Evolutionary conservation across 2,797 vertebrate genomes (phyloP).

Genomic region (Dicrostonyx torquatus): DNA sequence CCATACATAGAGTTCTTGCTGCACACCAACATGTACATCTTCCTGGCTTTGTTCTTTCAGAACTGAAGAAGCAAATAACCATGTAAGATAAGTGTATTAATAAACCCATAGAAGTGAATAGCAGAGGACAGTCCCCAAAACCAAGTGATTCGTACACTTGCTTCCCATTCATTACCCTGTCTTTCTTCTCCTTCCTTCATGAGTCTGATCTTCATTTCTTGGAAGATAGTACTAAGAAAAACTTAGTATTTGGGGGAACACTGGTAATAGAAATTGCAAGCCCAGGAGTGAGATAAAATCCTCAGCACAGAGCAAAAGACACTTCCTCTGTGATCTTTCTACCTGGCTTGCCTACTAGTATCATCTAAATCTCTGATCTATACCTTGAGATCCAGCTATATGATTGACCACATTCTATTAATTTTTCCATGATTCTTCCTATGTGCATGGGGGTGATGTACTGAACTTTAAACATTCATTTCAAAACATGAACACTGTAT

Average conservation of each 20-base stretch:
- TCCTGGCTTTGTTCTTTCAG: neutral
- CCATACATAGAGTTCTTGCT: neutral
- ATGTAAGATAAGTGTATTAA: neutral
- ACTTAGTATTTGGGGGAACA: neutral
- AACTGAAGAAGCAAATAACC: neutral
- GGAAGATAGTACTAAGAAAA: neutral
- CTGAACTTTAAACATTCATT: neutral
- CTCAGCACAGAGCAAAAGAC: accelerated
- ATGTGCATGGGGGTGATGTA: neutral
- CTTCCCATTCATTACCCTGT: neutral
- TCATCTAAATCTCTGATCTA: too few relatives aligned
- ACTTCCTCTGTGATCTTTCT: neutral
- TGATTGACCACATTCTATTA: accelerated
- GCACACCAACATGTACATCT: neutral
- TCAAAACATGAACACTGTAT: neutral
- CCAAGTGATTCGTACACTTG: too few relatives aligned
- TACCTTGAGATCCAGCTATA: neutral
- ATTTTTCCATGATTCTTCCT: neutral
- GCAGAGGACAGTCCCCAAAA: neutral
- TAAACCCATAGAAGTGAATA: neutral
- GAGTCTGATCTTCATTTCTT: neutral
- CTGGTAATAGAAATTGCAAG: neutral
- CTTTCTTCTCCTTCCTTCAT: neutral
- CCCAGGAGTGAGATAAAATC: neutral
- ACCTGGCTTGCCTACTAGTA: accelerated